phyloP scores from a whole-genome alignment of 2,113 vertebrate genomes.

The Axis porcinus region DNA sequence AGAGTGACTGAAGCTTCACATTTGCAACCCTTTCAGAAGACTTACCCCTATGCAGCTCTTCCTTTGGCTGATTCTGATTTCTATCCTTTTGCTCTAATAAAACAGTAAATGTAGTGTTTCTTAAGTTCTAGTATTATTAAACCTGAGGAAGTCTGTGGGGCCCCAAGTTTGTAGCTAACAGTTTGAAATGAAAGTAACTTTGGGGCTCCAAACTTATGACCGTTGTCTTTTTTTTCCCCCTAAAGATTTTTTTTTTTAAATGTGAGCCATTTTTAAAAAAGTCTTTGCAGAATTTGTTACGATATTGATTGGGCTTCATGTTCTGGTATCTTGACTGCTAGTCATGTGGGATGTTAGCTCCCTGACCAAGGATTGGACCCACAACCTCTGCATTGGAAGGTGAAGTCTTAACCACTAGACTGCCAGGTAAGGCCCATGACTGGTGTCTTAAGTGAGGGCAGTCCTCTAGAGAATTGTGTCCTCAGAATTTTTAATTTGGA shows the following conservation, averaged over 20 bases:
- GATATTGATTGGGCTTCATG: neutral
- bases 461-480: neutral
- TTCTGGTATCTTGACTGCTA: neutral
- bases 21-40: neutral
- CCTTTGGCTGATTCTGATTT: neutral
- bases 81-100: neutral
- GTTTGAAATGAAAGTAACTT: neutral
- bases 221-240: neutral
- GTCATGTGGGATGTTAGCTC: neutral
- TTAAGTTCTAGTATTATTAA: neutral
- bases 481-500: neutral
- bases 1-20: neutral
- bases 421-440: neutral
- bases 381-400: neutral
- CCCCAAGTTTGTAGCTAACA: neutral
- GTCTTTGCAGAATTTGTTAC: neutral
- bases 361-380: neutral
- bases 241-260: neutral
- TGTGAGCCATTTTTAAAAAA: neutral
- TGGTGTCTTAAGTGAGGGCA: neutral
- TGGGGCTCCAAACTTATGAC: neutral
- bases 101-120: neutral
- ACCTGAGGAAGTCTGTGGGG: neutral
- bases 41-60: neutral
- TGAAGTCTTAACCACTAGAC: neutral